These are phyloP conservation scores for Danionella cerebrum DNA, from an alignment of 2,113 vertebrate genomes.

Conservation along the genomic window DNA sequence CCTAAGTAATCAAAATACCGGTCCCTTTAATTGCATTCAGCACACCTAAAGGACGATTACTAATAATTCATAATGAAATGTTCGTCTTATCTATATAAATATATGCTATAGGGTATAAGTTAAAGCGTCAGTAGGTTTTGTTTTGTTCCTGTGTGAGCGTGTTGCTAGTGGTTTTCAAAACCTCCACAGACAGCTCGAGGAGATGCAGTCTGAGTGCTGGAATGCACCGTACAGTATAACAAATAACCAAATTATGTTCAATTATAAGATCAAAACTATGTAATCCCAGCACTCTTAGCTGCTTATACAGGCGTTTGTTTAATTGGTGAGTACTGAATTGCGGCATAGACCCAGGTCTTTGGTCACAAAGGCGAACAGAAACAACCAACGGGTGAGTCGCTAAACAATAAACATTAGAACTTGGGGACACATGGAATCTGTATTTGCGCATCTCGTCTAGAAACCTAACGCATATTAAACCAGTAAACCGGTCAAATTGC, in stretches of 20 bases:
- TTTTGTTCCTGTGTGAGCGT: not conserved
- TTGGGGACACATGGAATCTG: not conserved
- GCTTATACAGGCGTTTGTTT: not conserved
- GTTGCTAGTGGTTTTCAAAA: not conserved
- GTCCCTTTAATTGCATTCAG: too few species aligned
- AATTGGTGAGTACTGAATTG: not conserved
- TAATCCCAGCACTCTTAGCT: not conserved
- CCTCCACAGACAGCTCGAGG: not conserved
- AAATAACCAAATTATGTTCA: not conserved
- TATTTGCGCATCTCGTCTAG: not conserved
- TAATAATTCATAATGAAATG: too few species aligned
- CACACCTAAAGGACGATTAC: too few species aligned
- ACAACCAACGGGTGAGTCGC: conserved; percentile 17
- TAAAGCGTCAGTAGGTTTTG: too few species aligned
- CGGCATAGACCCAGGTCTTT: not conserved
- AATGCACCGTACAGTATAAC: not conserved
- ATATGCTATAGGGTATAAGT: too few species aligned
- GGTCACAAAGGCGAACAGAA: not conserved
- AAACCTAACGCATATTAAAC: not conserved
- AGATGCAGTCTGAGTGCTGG: conserved; percentile 2
- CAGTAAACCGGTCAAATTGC: not conserved
- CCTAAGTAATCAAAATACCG: too few species aligned
- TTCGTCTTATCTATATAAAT: too few species aligned
- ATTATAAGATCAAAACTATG: not conserved
- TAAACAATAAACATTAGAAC: not conserved